These are phyloP conservation scores for Eupithecia abbreviata DNA, from an alignment of 2,888 invertebrate genomes.

Conservation along the genomic window DNA sequence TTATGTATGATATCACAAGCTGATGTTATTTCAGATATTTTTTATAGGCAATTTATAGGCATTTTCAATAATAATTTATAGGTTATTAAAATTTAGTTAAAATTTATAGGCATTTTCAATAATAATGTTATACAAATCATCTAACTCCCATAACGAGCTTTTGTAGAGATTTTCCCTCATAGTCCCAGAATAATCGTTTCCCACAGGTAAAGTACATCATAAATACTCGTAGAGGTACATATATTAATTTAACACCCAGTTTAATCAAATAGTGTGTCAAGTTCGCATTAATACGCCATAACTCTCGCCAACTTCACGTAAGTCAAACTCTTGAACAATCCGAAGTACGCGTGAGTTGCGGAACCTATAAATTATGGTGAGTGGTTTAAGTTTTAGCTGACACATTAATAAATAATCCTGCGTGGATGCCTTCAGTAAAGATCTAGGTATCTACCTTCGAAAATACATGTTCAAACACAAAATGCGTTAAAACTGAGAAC, in stretches of 20 bases:
- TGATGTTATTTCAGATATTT: no score
- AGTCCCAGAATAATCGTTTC: background rate
- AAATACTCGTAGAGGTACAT: conserved; percentile 11
- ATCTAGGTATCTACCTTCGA: background rate
- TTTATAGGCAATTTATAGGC: no score
- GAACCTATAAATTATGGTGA: conserved; percentile 65
- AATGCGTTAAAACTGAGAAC: background rate
- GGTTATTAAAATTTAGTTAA: no score
- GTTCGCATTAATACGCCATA: conserved; percentile 46
- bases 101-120: no score
- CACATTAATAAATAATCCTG: conserved; percentile 61
- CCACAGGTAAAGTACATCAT: background rate
- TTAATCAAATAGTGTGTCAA: conserved; percentile 41
- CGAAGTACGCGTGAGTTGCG: conserved; percentile 56
- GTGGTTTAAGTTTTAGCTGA: conserved; percentile 62
- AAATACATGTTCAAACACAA: background rate
- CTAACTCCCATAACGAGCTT: background rate
- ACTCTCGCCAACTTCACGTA: conserved; percentile 48
- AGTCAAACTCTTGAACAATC: conserved; percentile 62
- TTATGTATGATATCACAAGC: no score
- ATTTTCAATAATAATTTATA: no score
- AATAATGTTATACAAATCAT: background rate
- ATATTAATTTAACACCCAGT: conserved; percentile 27
- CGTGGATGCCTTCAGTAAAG: conserved; percentile 29
- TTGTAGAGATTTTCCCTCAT: background rate